Evolutionary conservation across 1,140 invertebrate species (phyloP), one percentile per base, ranked within the genome.

Genomic region (Gonioctena quinquepunctata): DNA sequence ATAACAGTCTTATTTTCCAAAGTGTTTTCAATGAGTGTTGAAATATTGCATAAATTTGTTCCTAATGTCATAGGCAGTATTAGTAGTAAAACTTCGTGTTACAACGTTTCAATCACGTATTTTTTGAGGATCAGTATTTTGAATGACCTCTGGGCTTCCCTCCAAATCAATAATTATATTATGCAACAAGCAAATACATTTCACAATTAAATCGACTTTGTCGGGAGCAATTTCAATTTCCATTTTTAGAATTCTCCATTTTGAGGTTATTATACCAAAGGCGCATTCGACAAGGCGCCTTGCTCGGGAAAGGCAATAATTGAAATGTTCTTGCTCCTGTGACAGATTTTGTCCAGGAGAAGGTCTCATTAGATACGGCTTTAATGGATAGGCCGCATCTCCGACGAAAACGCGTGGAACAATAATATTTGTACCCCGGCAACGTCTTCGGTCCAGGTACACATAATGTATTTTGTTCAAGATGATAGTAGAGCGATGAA

Each of bases 251-350:
- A 59, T 59, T 59, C 56, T 59, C 23, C 56, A 59, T 57, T 8
- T n/a, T 11, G 2, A 22, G 23, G 7, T 22, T 11, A 27, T 13
- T 7, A 57, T 57, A 19, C 19, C 56, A n/a, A 59, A 59, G 56
- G 56, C 23, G 56, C 56, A 59, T 76, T 80, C 19, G 80, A 50
- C 19, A 76, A 79, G 16, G 80, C 68, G 56, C 79, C 64, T 33
- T 33, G 28, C 28, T 33, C 28, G 28, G 28, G 28, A 33, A 33
- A 33, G 1, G 2, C 28, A 33, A 13, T 33, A 21, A 22, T 59
- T 59, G 11, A 16, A 59, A 59, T 23, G 13, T 27, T 6, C 25
- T 23, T 59, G 19, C 25, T 25, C 19, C 25, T 22, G n/a, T 13
- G 11, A 13, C 4, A 19, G 7, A 25, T 25, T 25, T 13, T 1